Evolutionary conservation across 53 echinoderm and acorn worm genomes (phyloP), one percentile per base, ranked within the genome.

Genomic region (Hippasteria phrygiana): DNA sequence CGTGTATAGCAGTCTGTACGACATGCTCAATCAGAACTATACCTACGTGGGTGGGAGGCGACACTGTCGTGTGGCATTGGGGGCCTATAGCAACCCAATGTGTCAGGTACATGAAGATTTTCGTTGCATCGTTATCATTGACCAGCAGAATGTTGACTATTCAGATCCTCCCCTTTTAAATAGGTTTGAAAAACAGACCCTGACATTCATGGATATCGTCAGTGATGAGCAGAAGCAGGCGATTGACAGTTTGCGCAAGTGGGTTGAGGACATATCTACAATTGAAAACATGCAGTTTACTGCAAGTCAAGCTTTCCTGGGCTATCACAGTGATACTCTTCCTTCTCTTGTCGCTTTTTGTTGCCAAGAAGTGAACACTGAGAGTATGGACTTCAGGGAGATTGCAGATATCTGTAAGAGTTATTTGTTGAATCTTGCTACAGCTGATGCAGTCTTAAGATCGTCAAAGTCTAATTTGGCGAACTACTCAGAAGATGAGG

Each of bases 21-120:
- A 90, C 45, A 90, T 90, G 90, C 73, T 90, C 22, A 90, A 90
- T 72, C 90, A 90, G 62, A 90, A 84, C 50, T 90, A 90, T 39
- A 84, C 84, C 2, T 3, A 31, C 3, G 74, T 90, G 35, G 90
- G 90, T 18, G 73, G 56, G 47, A 84, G 74, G 36, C 41, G 84
- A 24, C 80, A 72, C 37, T 90, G 90, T 39, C 73, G 90, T 43
- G 90, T 90, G 35, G 90, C 90, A n/a, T 34, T 90, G 42, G 90
- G 90, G 24, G 53, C 90, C 8, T 55, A 90, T 41, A 90, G 90
- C 59, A 90, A 84, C 46, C 90, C 90, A 37, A 84, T 90, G 90
- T 90, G 90, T 43, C 74, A 90, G 62, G 84, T 90, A 13, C 90
- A 90, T 43, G 12, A 59, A 43, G 46, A 83, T 29, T 90, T 90